These are phyloP conservation scores for Saccostrea glomerata DNA, from an alignment of 1,140 invertebrate genomes.

Conservation along the genomic window DNA sequence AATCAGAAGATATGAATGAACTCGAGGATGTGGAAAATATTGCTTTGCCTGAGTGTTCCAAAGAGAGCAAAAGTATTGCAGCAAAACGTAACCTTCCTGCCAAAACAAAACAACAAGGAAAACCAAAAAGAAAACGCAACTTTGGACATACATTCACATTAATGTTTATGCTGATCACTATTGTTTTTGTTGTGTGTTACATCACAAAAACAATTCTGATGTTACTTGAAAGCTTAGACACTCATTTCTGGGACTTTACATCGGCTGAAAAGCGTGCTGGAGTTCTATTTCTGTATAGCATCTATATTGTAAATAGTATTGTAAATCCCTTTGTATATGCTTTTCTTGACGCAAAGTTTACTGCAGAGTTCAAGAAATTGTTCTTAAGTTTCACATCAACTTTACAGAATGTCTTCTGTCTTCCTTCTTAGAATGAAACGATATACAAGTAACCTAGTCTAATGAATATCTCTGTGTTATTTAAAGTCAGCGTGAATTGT, in stretches of 20 bases:
- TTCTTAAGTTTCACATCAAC: background rate
- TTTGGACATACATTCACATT: slow-evolving; percentile 10
- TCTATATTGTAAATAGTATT: slow-evolving; percentile 53
- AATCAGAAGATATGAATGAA: too few species aligned
- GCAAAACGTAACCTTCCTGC: background rate
- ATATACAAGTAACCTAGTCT: too few species aligned
- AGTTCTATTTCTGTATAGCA: slow-evolving; percentile 35
- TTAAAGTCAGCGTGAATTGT: too few species aligned
- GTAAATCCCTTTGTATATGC: slow-evolving; percentile 46
- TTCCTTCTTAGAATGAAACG: too few species aligned
- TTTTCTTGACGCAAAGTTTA: slow-evolving; percentile 40
- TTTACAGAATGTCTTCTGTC: too few species aligned
- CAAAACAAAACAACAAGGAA: background rate
- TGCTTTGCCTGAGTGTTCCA: too few species aligned
- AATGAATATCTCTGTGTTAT: too few species aligned
- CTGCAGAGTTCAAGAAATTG: background rate
- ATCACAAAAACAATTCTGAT: slow-evolving; percentile 41
- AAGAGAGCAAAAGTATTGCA: too few species aligned
- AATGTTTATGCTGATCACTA: slow-evolving; percentile 45
- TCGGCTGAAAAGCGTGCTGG: background rate
- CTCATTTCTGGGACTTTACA: slow-evolving; percentile 28
- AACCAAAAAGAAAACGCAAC: background rate
- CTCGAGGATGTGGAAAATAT: too few species aligned
- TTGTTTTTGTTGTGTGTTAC: slow-evolving; percentile 46
- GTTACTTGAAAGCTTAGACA: background rate